These are phyloP conservation scores for Leptestheria dahalacensis DNA, from an alignment of 1,140 invertebrate species.

Conservation along the genomic window DNA sequence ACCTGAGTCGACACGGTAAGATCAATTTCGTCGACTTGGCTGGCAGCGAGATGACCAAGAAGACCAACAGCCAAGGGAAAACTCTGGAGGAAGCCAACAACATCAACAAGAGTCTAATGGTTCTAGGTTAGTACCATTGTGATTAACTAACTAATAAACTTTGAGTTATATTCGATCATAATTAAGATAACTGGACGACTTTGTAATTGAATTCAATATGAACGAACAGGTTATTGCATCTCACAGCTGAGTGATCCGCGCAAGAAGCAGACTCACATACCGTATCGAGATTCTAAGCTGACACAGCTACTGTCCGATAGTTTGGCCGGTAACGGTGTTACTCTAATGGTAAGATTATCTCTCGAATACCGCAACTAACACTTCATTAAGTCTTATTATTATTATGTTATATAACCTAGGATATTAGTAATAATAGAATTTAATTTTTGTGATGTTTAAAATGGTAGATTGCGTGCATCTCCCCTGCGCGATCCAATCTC, in stretches of 20 bases:
- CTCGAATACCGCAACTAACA: too few relatives aligned
- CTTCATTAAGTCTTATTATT: too few relatives aligned
- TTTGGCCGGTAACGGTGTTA: constrained; percentile 85
- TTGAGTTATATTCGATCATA: too few relatives aligned
- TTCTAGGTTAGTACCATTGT: too few relatives aligned
- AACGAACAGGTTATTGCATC: constrained; percentile 64
- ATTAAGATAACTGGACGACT: background rate
- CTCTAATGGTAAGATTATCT: constrained; percentile 56
- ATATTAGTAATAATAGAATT: background rate
- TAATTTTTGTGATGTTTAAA: background rate
- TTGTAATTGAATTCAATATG: background rate
- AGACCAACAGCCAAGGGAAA: constrained; percentile 79
- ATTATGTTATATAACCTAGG: too few relatives aligned
- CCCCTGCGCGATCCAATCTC: constrained; percentile 66
- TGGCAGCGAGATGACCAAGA: constrained; percentile 85
- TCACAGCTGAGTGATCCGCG: constrained; percentile 65
- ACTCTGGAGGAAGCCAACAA: constrained; percentile 86
- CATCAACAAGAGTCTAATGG: constrained; percentile 91
- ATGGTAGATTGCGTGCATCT: constrained; percentile 76
- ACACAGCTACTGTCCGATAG: constrained; percentile 86
- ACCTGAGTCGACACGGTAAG: constrained; percentile 72
- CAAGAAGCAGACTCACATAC: constrained; percentile 69
- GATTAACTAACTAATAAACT: too few relatives aligned
- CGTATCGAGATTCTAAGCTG: constrained; percentile 82
- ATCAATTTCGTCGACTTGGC: constrained; percentile 89